Evolutionary conservation across 53 echinoderm and acorn worm genomes (phyloP), one percentile per base, ranked within the genome.

Genomic region (Echinarachnius parma): DNA sequence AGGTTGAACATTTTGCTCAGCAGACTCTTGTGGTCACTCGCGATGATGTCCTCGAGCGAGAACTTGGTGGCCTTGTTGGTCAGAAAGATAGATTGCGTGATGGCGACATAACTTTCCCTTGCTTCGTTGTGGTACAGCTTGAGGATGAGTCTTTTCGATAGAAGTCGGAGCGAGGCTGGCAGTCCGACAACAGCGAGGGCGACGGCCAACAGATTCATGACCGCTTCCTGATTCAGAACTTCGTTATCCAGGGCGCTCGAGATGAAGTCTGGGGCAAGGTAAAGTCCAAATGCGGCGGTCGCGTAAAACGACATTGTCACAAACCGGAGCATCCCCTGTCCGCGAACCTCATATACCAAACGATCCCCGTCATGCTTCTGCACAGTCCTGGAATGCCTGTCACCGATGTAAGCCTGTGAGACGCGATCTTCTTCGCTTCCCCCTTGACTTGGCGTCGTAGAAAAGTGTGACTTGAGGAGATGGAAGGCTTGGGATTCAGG

Each of bases 191-290:
- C 74, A 4, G 80, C 79, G 2, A 77, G 26, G 26, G 47, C 22
- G 3, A 93, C 44, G 22, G 68, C 68, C 0, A 54, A 20, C 5
- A 89, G 21, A 32, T 61, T 80, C 4, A 80, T 21, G 21, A 83
- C 29, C 4, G 74, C 54, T 18, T 93, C 82, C 4, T 32, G 15
- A 19, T 83, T 80, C 2, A 93, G 20, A 0, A 36, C 45, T 20
- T 88, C 86, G 31, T 82, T 81, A 32, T 93, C 93, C 31, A 82
- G 54, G 5, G 79, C 82, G 4, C 79, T 77, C 14, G 81, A 70
- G 28, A 93, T 77, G 35, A 89, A 79, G 56, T 89, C 93, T 0
- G 93, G 93, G 0, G 93, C 53, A 60, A 86, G 56, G 78, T 93
- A 93, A 9, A 89, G 36, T 45, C 82, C 89, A 19, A 53, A 34